Evolutionary conservation across 1,140 invertebrate species (phyloP), one percentile per base, ranked within the genome.

Genomic region (Brachionus sp.): DNA sequence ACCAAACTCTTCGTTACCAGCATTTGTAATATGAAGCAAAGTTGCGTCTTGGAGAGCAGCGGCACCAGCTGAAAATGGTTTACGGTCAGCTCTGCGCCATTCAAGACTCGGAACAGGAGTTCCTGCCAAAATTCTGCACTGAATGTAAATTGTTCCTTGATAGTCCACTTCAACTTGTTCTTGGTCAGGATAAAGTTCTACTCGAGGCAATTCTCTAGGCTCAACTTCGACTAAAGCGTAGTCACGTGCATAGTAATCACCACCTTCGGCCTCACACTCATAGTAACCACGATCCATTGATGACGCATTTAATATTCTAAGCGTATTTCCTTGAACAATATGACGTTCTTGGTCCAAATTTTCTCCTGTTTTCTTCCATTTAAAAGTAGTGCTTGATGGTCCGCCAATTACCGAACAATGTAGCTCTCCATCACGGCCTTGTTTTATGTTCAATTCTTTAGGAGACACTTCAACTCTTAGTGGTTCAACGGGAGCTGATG

Each of bases 351-450:
- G 25, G 6, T 80, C 77, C 23, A 80, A 80, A 37, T 19, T 29
- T 39, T 80, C 77, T 2, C 77, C 77, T 13, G 62, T 33, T 35
- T 80, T 80, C 57, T 80, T 80, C 77, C 77, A 80, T 37, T 12
- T 42, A 25, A 80, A 10, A 10, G 6, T 62, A 6, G 33, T 33
- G 57, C 42, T 42, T 39, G n/a, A 9, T 10, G 35, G n/a, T 37
- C 77, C 77, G 57, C 77, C 77, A 25, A n/a, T n/a, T 33, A 80
- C 77, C 19, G 2, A 35, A 5, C 77, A 80, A 39, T 33, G 3
- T 25, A 80, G 16, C 16, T 57, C 62, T 9, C 50, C 77, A 44
- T 80, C 50, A 23, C 77, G 35, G 50, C 77, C 50, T 80, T 80
- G 50, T 23, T 42, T 80, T 25, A 80, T 62, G 10, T 37, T 57